Base-by-base conservation (phyloP, 2,113 vertebrate species). In the Oryzias celebensis region DNA sequence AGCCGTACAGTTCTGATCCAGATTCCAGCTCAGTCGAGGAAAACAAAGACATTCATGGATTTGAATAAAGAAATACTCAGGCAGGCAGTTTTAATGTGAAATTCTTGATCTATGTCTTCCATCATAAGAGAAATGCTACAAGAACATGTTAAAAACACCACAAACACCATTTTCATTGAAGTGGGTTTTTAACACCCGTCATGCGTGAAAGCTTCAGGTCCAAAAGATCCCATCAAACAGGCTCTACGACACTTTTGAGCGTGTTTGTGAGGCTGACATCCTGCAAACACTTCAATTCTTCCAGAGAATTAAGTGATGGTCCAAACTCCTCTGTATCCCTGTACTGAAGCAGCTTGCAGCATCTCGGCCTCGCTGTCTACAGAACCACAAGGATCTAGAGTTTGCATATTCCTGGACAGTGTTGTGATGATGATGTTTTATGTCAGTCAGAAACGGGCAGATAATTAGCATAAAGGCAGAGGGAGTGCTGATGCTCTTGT, bases 401-500 rank as follows among this genome's bases (percentile, higher is more conserved):
- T 48, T 43, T 58, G 28, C 31, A 49, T 18, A 67, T 69, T 71
- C 58, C 72, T 80, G 62, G 48, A 14, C 72, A 75, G 52, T 7
- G 24, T 58, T 60, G 23, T 69, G 69, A 31, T 58, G 67, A 65
- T 68, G 44, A 56, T 60, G 58, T 14, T 14, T 71, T 66, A 54
- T 41, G 59, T 45, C 28, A 51, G 31, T 47, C 5, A 8, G 48
- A 61, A 65, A 52, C 16, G 55, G 47, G 36, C 43, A 48, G 52
- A 56, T 58, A 55, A 62, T 45, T 66, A 62, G 55, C 31, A 50
- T 51, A 23, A 54, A 60, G 43, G 54, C 18, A 47, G 42, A 60
- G 52, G 24, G 56, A 65, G 59, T 74, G 28, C 36, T 5, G 24
- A 52, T 65, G 78, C 56, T 75, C 77, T 75, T 78, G 63, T 45